These are phyloP conservation scores for Chiroxiphia lanceolata DNA, from an alignment of 2,797 vertebrate genomes.

Conservation along the genomic window DNA sequence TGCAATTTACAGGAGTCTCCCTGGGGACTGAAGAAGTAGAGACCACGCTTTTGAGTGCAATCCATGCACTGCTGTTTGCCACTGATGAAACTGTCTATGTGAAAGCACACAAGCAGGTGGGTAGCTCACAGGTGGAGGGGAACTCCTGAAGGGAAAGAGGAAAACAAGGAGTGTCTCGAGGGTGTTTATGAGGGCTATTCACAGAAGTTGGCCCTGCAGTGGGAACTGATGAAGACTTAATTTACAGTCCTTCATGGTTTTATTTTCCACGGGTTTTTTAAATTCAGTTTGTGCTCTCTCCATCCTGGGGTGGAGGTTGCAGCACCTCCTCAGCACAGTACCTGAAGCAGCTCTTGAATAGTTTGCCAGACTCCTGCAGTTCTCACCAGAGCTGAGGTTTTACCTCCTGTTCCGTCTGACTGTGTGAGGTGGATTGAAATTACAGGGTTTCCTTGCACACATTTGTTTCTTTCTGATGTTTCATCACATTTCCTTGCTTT, in stretches of 20 bases:
- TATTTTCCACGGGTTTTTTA: background rate
- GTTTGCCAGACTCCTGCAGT: background rate
- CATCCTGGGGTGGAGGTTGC: background rate
- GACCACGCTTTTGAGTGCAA: accelerated
- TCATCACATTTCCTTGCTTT: background rate
- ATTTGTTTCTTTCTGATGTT: background rate
- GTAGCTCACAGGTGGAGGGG: background rate
- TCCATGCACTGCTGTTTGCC: accelerated
- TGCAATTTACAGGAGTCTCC: background rate
- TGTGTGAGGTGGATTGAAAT: background rate
- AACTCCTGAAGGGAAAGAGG: background rate
- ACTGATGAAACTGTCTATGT: background rate
- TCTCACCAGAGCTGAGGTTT: background rate
- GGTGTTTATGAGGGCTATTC: background rate
- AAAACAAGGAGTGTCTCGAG: background rate
- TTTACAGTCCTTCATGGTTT: background rate
- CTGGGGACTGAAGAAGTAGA: background rate
- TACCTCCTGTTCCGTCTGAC: background rate
- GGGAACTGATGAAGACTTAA: background rate
- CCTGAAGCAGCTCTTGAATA: background rate
- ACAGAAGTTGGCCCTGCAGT: background rate
- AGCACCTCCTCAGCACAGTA: background rate
- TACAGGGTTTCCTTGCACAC: background rate
- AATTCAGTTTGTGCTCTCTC: background rate
- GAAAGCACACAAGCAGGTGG: background rate